These are phyloP conservation scores for Acrocera orbiculus DNA, from an alignment of 2,888 invertebrate species.

Conservation along the genomic window DNA sequence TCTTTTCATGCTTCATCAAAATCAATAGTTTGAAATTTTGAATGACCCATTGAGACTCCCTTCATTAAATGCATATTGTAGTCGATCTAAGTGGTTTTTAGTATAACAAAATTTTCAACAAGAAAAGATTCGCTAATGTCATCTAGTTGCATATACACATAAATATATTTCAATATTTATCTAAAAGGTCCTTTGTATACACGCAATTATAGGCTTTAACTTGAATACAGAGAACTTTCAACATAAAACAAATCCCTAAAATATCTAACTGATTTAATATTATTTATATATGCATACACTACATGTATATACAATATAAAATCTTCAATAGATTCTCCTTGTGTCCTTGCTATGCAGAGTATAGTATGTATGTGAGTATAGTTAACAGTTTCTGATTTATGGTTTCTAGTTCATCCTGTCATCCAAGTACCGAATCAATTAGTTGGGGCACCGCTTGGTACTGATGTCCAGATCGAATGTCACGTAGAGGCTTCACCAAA, in stretches of 20 bases:
- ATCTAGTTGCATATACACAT: too few relatives aligned
- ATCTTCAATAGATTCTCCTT: conserved; percentile 11
- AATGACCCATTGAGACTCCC: conserved; percentile 10
- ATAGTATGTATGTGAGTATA: conserved; percentile 7
- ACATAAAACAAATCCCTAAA: too few relatives aligned
- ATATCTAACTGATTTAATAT: too few relatives aligned
- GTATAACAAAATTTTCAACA: too few relatives aligned
- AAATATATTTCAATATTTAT: too few relatives aligned
- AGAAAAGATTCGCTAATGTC: too few relatives aligned
- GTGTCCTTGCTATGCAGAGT: too few relatives aligned
- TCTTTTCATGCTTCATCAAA: too few relatives aligned
- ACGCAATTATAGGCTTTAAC: too few relatives aligned
- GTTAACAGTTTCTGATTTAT: conserved; percentile 19
- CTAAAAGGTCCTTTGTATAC: too few relatives aligned
- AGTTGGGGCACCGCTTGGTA: conserved; percentile 71
- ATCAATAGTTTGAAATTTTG: conserved; percentile 10
- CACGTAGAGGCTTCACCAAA: conserved; percentile 79
- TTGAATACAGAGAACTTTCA: too few relatives aligned
- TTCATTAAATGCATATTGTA: conserved; percentile 11
- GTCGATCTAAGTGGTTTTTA: conserved; percentile 7
- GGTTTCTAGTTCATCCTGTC: conserved; percentile 62
- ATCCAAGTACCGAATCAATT: conserved; percentile 86
- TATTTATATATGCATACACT: conserved; percentile 4
- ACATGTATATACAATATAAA: conserved; percentile 7
- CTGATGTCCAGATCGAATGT: conserved; percentile 75